Conservation (phyloP, 2,113 vertebrate species). For the Axis porcinus region DNA sequence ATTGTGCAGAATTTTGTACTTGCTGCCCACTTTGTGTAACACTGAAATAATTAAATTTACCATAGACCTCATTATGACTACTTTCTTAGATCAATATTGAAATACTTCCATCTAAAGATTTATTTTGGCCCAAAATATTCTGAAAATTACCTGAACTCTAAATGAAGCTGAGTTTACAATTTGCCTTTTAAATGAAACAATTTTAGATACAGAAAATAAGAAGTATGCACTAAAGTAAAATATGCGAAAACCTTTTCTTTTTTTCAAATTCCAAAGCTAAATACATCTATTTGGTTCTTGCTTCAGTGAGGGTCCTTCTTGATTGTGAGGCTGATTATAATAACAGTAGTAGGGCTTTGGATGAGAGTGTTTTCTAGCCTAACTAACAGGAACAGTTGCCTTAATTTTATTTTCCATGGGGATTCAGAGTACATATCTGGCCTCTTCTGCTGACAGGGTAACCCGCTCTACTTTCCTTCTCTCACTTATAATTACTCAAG, state of each 20-base stretch:
- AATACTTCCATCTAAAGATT: constrained; percentile 31
- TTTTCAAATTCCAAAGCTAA: background rate
- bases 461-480: background rate
- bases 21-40: background rate
- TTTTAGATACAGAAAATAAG: background rate
- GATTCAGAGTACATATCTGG: constrained; percentile 6
- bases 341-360: background rate
- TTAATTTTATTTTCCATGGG: constrained; percentile 33
- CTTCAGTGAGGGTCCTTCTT: constrained; percentile 6
- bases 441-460: background rate
- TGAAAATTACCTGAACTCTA: constrained; percentile 30
- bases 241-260: background rate
- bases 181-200: constrained; percentile 32
- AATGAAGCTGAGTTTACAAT: background rate
- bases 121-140: constrained; percentile 28
- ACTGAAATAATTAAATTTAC: constrained; percentile 3
- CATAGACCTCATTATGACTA: background rate
- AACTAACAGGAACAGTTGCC: background rate
- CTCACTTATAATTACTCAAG: background rate
- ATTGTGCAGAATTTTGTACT: background rate
- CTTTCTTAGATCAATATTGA: background rate
- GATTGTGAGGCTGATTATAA: constrained; percentile 12
- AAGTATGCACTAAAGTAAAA: background rate
- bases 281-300: background rate
- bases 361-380: background rate